Evolutionary conservation across 2,797 vertebrate genomes (phyloP), one percentile per base, ranked within the genome.

Genomic region (Argentina silus): DNA sequence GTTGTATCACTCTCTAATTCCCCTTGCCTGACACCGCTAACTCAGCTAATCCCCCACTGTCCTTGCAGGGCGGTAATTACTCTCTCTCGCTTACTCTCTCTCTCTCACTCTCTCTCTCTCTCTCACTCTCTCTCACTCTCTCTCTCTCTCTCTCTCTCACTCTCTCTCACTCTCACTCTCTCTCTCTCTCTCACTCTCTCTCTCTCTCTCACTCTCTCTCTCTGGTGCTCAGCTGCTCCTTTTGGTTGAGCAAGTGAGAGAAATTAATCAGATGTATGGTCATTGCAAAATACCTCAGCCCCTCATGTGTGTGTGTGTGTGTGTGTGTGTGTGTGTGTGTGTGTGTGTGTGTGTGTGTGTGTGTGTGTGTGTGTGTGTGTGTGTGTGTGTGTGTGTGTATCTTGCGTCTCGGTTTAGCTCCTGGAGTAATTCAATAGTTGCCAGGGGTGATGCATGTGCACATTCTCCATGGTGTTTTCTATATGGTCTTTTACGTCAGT

Each of bases 61-160:
- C 87, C 84, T 87, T 83, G 79, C 62, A 72, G 65, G 69, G 79
- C 78, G 83, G 78, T 82, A 78, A 83, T 77, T 85, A 59, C 78
- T 12, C 80, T 72, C 48, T 73, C 73, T 63, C 74, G 70, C 42
- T 55, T 19, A 23, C 60, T 60, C 51, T 5, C 45, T 36, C 53
- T 70, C 69, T 45, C 62, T 44, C 6, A 61, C 69, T 50, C 69
- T 57, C 44, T 53, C 47, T 59, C 51, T n/a, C 62, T 51, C 19
- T 69, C 12, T 47, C 76, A 72, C 67, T 45, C 15, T 44, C 14
- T n/a, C 15, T 44, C 6, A 61, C 69, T 50, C 69, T 57, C 44
- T 53, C 47, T 59, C 51, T n/a, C 62, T 51, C 19, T 69, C 12
- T 47, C 76, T 74, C 67, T 45, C 47, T 69, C 55, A 44, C 53